Percentiles rank a stretch among this genome's conserved stretches.
These are phyloP conservation scores for Ursus arctos DNA, from an alignment of 2,113 vertebrate species.

Conservation along the genomic window DNA sequence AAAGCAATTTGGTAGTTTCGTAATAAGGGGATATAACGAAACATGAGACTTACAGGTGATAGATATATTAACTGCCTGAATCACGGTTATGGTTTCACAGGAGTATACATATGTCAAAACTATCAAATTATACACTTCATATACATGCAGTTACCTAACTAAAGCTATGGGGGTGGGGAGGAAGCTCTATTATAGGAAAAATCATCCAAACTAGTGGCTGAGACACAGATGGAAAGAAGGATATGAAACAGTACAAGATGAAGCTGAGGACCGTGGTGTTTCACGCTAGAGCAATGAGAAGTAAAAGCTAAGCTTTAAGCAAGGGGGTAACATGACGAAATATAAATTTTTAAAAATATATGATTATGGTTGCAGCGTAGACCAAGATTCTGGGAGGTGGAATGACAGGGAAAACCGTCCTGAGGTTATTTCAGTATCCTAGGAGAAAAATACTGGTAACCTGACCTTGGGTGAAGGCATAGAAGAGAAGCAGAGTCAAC, in stretches of 20 bases:
- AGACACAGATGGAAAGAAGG: not conserved
- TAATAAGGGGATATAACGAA: not conserved
- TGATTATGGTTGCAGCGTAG: too few relatives aligned
- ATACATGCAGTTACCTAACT: not conserved
- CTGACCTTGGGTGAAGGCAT: too few relatives aligned
- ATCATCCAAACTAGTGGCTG: not conserved
- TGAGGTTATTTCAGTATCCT: too few relatives aligned
- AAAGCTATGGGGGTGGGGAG: not conserved
- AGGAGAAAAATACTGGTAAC: too few relatives aligned
- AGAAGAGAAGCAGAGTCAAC: too few relatives aligned
- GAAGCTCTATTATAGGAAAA: not conserved
- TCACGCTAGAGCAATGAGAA: not conserved
- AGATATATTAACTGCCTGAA: not conserved
- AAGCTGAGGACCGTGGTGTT: not conserved
- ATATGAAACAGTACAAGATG: not conserved
- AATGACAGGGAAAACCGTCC: too few relatives aligned
- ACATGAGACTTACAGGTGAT: not conserved
- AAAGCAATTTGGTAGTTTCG: not conserved
- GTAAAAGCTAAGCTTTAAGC: too few relatives aligned
- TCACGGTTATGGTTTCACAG: not conserved
- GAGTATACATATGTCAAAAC: not conserved
- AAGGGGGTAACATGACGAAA: too few relatives aligned
- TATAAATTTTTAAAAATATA: too few relatives aligned
- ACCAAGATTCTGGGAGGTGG: too few relatives aligned
- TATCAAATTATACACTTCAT: not conserved